A percentile compares a stretch with the other conserved stretches of the same genome.
These are phyloP conservation scores for Chloropsis cyanopogon DNA, from an alignment of 2,113 vertebrate genomes.

Conservation along the genomic window DNA sequence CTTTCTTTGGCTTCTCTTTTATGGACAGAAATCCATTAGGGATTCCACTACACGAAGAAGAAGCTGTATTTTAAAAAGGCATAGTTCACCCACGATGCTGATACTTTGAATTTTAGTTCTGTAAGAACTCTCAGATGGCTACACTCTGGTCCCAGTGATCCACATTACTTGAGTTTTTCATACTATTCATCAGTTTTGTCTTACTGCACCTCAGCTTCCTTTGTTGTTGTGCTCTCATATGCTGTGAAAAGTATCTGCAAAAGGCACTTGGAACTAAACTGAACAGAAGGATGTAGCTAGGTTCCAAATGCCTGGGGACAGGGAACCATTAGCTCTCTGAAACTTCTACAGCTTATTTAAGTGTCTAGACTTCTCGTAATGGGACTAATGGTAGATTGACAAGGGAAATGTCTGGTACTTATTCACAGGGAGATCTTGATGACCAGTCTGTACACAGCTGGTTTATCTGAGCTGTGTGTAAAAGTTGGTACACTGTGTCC, in stretches of 20 bases:
- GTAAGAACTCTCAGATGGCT: background rate
- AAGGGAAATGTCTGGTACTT: background rate
- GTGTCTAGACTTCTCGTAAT: background rate
- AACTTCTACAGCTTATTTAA: background rate
- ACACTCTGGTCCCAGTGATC: background rate
- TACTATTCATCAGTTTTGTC: background rate
- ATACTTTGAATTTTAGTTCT: background rate
- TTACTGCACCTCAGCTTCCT: background rate
- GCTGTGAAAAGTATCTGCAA: background rate
- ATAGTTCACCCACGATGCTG: background rate
- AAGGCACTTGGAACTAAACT: background rate
- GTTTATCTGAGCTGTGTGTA: background rate
- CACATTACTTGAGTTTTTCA: background rate
- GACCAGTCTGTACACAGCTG: background rate
- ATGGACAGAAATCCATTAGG: background rate
- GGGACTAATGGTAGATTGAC: background rate
- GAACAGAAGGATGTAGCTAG: background rate
- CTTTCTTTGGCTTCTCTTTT: background rate
- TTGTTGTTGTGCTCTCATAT: background rate
- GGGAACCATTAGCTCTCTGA: background rate
- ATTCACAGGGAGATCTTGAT: background rate
- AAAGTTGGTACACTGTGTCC: background rate
- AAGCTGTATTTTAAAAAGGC: background rate
- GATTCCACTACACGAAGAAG: background rate
- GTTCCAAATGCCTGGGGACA: background rate